Conservation (phyloP, 1,140 invertebrate species). For the Glossosoma conforme region DNA sequence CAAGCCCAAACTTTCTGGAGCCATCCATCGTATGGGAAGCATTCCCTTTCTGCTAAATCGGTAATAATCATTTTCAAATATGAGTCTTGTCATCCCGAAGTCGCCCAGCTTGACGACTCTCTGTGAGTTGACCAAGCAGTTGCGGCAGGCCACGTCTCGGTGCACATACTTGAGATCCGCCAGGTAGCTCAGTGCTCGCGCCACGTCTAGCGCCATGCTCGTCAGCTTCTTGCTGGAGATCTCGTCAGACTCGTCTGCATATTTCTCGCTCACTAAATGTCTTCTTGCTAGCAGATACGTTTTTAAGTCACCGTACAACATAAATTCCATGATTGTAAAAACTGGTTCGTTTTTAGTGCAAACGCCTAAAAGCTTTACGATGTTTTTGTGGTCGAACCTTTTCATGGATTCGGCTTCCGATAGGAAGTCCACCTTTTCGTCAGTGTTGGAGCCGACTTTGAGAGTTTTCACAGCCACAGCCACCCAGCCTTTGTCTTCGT, state of each 20-base stretch:
- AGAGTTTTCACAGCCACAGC: slow-evolving; percentile 89
- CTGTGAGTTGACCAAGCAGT: slow-evolving; percentile 81
- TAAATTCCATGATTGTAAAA: slow-evolving; percentile 90
- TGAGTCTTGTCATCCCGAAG: slow-evolving; percentile 87
- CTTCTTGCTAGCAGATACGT: slow-evolving; percentile 79
- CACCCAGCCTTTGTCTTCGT: slow-evolving; percentile 67
- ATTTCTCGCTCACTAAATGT: slow-evolving; percentile 69
- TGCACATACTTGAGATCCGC: slow-evolving; percentile 79
- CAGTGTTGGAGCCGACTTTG: slow-evolving; percentile 73
- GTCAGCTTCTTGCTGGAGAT: slow-evolving; percentile 75
- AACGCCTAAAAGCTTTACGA: slow-evolving; percentile 81
- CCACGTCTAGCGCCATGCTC: slow-evolving; percentile 80
- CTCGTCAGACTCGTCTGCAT: slow-evolving; percentile 66
- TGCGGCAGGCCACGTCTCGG: slow-evolving; percentile 80
- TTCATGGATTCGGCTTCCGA: slow-evolving; percentile 92
- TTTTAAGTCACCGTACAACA: slow-evolving; percentile 89
- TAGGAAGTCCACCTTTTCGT: slow-evolving; percentile 90
- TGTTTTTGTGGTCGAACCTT: slow-evolving; percentile 84
- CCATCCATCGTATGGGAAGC: slow-evolving; percentile 92
- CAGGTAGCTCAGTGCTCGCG: slow-evolving; percentile 77
- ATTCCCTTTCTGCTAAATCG: slow-evolving; percentile 81
- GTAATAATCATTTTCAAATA: slow-evolving; percentile 86
- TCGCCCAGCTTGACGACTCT: slow-evolving; percentile 84
- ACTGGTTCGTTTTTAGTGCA: slow-evolving; percentile 81
- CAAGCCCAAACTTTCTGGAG: slow-evolving; percentile 71